These are phyloP conservation scores for Noctua janthe DNA, from an alignment of 2,888 invertebrate species.

Conservation along the genomic window DNA sequence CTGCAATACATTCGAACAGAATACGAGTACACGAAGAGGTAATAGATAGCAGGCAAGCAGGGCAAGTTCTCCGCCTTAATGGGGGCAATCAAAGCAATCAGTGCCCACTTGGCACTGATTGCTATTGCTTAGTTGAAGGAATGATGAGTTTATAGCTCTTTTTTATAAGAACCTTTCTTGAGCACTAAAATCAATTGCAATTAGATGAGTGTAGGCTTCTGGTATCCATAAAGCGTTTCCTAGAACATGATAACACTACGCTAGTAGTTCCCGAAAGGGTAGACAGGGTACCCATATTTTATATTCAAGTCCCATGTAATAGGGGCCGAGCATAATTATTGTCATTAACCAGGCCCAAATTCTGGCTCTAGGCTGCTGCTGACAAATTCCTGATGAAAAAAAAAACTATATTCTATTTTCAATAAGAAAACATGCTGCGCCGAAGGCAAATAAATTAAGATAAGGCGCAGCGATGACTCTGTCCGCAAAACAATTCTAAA, in stretches of 20 bases:
- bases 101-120: conserved; percentile 9
- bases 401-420: too few species aligned
- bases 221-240: background rate
- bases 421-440: background rate
- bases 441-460: background rate
- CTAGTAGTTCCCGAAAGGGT: background rate
- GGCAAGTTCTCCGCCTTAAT: conserved; percentile 13
- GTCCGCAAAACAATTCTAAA: background rate
- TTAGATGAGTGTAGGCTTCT: background rate
- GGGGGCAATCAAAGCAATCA: conserved; percentile 28
- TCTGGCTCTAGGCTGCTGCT: too few species aligned
- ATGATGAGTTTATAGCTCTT: conserved; percentile 8
- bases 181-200: background rate
- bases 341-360: too few species aligned
- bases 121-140: background rate
- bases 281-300: background rate
- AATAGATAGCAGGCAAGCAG: conserved; percentile 1
- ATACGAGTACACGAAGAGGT: background rate
- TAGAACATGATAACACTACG: background rate
- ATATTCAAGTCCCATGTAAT: background rate
- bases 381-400: too few species aligned
- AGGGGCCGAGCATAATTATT: background rate
- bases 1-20: background rate
- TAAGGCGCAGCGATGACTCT: background rate
- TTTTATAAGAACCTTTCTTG: background rate